These are phyloP conservation scores for Apocheima hispidaria DNA, from an alignment of 2,888 invertebrate genomes.

Conservation along the genomic window DNA sequence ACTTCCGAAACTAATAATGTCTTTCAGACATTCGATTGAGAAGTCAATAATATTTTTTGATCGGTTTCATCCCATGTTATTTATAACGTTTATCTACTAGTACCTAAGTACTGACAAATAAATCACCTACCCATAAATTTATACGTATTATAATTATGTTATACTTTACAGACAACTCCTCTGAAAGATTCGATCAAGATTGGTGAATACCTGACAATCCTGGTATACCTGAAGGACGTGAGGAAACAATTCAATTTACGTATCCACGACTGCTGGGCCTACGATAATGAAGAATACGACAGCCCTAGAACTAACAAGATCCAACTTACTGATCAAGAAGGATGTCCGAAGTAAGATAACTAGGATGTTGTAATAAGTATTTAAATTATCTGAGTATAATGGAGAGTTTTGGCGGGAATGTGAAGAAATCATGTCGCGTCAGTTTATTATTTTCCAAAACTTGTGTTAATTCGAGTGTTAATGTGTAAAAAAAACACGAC, in stretches of 20 bases:
- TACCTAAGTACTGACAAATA: neutral
- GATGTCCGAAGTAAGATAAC: conserved; percentile 87
- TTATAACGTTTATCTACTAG: too few relatives aligned
- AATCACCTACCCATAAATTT: neutral
- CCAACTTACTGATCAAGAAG: conserved; percentile 88
- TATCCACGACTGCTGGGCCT: conserved; percentile 91
- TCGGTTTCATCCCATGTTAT: too few relatives aligned
- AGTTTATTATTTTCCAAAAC: too few relatives aligned
- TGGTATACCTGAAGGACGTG: conserved; percentile 89
- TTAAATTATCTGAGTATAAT: too few relatives aligned
- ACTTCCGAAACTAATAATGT: too few relatives aligned
- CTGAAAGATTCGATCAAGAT: conserved; percentile 88
- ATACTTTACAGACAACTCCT: conserved; percentile 81
- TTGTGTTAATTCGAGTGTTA: too few relatives aligned
- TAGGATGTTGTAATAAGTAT: neutral
- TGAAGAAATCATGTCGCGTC: too few relatives aligned
- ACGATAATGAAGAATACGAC: conserved; percentile 88
- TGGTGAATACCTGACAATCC: conserved; percentile 89
- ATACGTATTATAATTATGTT: neutral
- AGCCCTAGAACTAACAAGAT: conserved; percentile 85
- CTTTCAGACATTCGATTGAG: too few relatives aligned
- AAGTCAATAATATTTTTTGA: too few relatives aligned
- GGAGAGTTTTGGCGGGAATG: too few relatives aligned
- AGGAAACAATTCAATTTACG: conserved; percentile 88
- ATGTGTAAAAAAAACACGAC: too few relatives aligned